phyloP scores from a whole-genome alignment of 1,140 invertebrate genomes.

The Dermatophagoides farinae region DNA sequence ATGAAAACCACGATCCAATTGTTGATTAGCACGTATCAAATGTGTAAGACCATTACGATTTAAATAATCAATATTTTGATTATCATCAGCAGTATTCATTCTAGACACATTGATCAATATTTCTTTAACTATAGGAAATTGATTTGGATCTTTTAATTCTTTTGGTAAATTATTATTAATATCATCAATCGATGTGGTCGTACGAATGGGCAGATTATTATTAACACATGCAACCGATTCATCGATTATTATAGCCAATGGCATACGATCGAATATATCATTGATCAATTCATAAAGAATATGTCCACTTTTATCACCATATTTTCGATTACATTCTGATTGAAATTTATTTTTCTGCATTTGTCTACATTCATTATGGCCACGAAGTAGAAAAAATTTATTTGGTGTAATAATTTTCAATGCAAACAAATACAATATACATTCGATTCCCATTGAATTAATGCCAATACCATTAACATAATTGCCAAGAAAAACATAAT shows the following conservation, averaged over 20 bases:
- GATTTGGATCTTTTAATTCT: slow-evolving; percentile 33
- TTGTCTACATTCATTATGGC: slow-evolving; percentile 41
- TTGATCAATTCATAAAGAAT: slow-evolving; percentile 46
- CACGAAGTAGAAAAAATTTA: slow-evolving; percentile 38
- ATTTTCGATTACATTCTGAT: slow-evolving; percentile 37
- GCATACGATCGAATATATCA: slow-evolving; percentile 45
- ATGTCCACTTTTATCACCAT: slow-evolving; percentile 35
- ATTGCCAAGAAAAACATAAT: slow-evolving; percentile 42
- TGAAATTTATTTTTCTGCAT: slow-evolving; percentile 49
- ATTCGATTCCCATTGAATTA: slow-evolving; percentile 36
- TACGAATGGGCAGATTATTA: slow-evolving; percentile 48
- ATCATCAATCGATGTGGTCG: slow-evolving; percentile 30
- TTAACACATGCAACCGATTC: slow-evolving; percentile 40
- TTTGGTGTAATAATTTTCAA: slow-evolving; percentile 38
- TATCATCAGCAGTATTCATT: slow-evolving; percentile 24
- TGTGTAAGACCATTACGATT: slow-evolving; percentile 39
- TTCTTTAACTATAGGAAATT: slow-evolving; percentile 29
- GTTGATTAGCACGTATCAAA: slow-evolving; percentile 47
- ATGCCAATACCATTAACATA: slow-evolving; percentile 35
- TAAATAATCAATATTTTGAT: slow-evolving; percentile 42
- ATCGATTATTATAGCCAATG: slow-evolving; percentile 45
- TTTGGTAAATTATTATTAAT: slow-evolving; percentile 42
- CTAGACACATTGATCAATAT: slow-evolving; percentile 47
- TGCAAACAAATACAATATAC: slow-evolving; percentile 33
- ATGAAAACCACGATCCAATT: slow-evolving; percentile 26